Percentiles rank a stretch among this genome's conserved stretches.
These are phyloP conservation scores for Origma solitaria DNA, from an alignment of 2,113 vertebrate genomes.

Conservation along the genomic window DNA sequence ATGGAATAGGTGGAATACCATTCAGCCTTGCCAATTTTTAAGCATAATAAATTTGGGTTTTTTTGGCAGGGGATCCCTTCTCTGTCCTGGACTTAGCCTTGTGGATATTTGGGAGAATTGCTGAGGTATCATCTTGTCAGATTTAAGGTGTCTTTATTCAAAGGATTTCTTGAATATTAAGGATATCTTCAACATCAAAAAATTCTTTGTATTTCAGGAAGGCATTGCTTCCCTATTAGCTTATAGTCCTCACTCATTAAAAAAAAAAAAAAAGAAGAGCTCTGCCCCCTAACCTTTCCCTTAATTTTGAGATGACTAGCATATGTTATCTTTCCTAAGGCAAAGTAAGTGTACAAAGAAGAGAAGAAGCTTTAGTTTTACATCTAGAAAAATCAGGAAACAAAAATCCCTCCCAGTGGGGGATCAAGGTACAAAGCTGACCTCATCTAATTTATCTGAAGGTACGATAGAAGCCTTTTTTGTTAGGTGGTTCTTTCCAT, in stretches of 20 bases:
- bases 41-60: accelerated
- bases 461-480: not conserved
- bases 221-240: not conserved
- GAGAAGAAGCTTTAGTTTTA: conserved; percentile 31
- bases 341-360: conserved; percentile 28
- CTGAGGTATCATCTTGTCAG: not conserved
- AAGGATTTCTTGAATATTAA: not conserved
- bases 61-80: not conserved
- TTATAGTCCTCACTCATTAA: not conserved
- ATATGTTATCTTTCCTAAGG: conserved; percentile 34
- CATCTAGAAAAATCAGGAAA: conserved; percentile 41
- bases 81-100: not conserved
- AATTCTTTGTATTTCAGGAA: not conserved
- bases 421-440: conserved; percentile 46
- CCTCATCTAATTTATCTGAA: conserved; percentile 56
- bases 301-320: not conserved
- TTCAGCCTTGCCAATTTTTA: not conserved
- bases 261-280: not conserved
- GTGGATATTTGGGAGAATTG: not conserved
- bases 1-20: not conserved
- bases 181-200: not conserved
- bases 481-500: conserved; percentile 10
- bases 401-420: conserved; percentile 39
- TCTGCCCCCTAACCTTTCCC: not conserved
- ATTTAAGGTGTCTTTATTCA: not conserved